Base-by-base conservation (phyloP, 2,888 invertebrate species). In the Galerucella pusilla region DNA sequence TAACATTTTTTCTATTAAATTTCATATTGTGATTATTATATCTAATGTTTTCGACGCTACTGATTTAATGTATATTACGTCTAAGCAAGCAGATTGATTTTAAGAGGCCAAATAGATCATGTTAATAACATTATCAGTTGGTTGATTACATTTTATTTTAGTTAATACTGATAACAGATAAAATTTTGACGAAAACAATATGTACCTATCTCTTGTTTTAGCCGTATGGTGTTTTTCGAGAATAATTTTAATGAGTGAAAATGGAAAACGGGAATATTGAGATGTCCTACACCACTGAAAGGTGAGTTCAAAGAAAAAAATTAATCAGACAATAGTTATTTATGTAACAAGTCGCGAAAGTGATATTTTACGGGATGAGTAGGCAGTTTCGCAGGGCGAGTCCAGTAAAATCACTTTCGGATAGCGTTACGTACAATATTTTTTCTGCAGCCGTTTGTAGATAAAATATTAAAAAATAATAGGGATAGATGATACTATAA, bases 261-360 rank as follows among this genome's bases (percentile, higher is more conserved):
- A 76, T 76, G 76, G 74, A 74, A 42, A 71, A 74, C 49, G 63
- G 76, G 1, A 59, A 76, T 45, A 66, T 71, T 12, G 70, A 74
- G 46, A 42, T 76, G 52, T 67, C 64, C 16, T 75, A 67, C 61
- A 28, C 72, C 45, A 72, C 66, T 61, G 73, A 74, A 61, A 76
- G 76, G 76, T 76, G n/a, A 73, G 65, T 52, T 42, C 35, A 9
- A 42, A 9, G 35, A 42, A 7, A 42, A 42, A 42, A 35, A n/a
- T n/a, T 42, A 42, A 7, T 1, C 35, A 42, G 35, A 42, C 9
- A 42, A 42, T 4, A 5, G 6, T 1, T 20, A 20, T 20, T 20
- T 20, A 20, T 1, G 20, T 20, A 20, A 20, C 20, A 20, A 20
- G 20, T 20, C 20, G 1, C 20, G 20, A 20, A 20, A 20, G 20